Percentiles rank a stretch among this genome's conserved stretches.
These are phyloP conservation scores for Colletes collaris DNA, from an alignment of 2,888 invertebrate genomes.

Conservation along the genomic window DNA sequence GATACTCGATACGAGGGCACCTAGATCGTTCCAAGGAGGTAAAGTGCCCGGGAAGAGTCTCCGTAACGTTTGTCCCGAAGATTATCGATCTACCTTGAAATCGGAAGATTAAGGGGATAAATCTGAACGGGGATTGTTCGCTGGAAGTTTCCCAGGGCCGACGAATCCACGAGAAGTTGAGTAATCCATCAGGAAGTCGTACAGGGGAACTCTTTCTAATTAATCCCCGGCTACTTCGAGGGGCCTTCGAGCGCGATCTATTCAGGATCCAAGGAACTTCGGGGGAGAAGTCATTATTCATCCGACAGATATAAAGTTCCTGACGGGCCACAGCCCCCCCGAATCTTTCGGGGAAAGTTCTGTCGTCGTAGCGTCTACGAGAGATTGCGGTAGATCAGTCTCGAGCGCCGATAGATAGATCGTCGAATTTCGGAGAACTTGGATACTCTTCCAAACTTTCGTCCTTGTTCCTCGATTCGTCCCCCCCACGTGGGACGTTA, in stretches of 20 bases:
- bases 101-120: too few species aligned
- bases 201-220: constrained; percentile 19
- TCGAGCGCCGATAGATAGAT: constrained; percentile 4
- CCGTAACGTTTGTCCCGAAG: too few species aligned
- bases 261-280: neutral
- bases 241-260: neutral
- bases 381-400: neutral
- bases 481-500: constrained; percentile 47
- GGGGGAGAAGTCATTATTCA: constrained; percentile 12
- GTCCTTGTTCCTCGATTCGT: constrained; percentile 4
- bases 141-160: too few species aligned
- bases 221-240: constrained; percentile 1
- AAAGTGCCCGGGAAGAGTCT: too few species aligned
- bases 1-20: too few species aligned
- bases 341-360: constrained; percentile 14
- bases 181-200: neutral
- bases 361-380: neutral
- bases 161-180: neutral
- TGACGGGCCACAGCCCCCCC: neutral
- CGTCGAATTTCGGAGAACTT: neutral
- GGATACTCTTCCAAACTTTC: neutral
- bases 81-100: too few species aligned
- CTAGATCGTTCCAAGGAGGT: too few species aligned
- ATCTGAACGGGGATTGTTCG: too few species aligned
- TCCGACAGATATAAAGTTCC: constrained; percentile 4